Conservation (phyloP, 1,140 invertebrate genomes). For the Galleria mellonella region DNA sequence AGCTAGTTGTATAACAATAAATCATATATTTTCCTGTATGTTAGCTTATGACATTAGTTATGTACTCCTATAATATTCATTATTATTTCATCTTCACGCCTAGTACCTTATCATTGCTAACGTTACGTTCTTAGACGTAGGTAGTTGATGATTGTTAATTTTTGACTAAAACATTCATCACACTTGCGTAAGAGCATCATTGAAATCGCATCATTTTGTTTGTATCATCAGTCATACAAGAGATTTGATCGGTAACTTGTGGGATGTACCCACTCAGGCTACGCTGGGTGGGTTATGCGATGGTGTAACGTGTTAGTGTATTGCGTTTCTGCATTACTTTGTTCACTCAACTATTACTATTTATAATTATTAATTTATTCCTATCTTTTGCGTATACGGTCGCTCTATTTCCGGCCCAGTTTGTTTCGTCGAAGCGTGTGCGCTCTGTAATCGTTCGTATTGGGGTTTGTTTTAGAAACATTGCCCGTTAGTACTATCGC, state of each 20-base stretch:
- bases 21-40: too few species aligned
- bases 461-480: conserved; percentile 56
- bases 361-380: background rate
- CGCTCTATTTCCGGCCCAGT: conserved; percentile 17
- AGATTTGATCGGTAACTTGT: conserved; percentile 14
- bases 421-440: conserved; percentile 17
- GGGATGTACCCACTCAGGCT: conserved; percentile 11
- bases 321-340: conserved; percentile 2
- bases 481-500: conserved; percentile 25
- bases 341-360: background rate
- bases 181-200: conserved; percentile 14
- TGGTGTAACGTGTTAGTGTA: conserved; percentile 5
- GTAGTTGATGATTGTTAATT: too few species aligned
- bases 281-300: too few species aligned
- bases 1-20: too few species aligned
- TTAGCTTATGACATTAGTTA: too few species aligned
- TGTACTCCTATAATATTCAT: too few species aligned
- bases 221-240: conserved; percentile 5
- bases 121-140: too few species aligned
- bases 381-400: background rate
- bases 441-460: conserved; percentile 28
- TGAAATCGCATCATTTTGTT: conserved; percentile 10
- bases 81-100: too few species aligned
- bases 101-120: too few species aligned
- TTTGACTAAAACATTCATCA: conserved; percentile 10